A percentile compares a stretch with the other conserved stretches of the same genome.
Evolutionary conservation across 2,888 invertebrate genomes (phyloP).

Genomic region (Plemyria rubiginata): DNA sequence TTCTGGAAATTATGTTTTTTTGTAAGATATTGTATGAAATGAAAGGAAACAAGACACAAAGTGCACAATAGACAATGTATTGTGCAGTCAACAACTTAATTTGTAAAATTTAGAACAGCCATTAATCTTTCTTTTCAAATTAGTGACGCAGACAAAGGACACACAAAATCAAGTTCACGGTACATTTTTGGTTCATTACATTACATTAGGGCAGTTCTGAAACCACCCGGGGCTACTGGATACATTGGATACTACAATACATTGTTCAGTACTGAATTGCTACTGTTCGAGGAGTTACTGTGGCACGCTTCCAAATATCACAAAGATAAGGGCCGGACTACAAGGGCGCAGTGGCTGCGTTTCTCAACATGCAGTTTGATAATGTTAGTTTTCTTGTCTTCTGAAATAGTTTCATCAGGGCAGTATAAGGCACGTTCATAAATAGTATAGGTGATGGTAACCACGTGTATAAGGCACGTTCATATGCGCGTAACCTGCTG

Average conservation of each 20-base stretch:
- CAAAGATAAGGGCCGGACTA: conserved; percentile 41
- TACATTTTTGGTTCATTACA: conserved; percentile 59
- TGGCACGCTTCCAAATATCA: conserved; percentile 57
- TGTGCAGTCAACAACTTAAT: conserved; percentile 29
- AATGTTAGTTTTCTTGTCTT: no score
- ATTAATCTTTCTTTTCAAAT: conserved; percentile 44
- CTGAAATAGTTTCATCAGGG: no score
- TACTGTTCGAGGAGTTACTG: conserved; percentile 55
- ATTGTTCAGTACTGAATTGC: conserved; percentile 55
- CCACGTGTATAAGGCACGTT: no score
- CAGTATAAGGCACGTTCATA: no score
- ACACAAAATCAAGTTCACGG: conserved; percentile 53
- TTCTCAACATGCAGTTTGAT: not conserved
- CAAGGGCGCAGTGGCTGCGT: not conserved
- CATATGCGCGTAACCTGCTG: no score
- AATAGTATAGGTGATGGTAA: no score
- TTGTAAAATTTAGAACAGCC: conserved; percentile 31
- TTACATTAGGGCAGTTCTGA: conserved; percentile 47
- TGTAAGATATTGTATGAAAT: no score
- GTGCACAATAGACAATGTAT: conserved; percentile 1
- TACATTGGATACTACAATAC: no score
- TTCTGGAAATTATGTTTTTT: no score
- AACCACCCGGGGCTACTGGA: conserved; percentile 29
- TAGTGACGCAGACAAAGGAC: conserved; percentile 41
- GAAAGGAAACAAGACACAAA: not conserved